Percentiles rank a stretch among this genome's conserved stretches.
Evolutionary conservation across 2,797 vertebrate genomes (phyloP).

Genomic region (Tympanoctomys barrerae): DNA sequence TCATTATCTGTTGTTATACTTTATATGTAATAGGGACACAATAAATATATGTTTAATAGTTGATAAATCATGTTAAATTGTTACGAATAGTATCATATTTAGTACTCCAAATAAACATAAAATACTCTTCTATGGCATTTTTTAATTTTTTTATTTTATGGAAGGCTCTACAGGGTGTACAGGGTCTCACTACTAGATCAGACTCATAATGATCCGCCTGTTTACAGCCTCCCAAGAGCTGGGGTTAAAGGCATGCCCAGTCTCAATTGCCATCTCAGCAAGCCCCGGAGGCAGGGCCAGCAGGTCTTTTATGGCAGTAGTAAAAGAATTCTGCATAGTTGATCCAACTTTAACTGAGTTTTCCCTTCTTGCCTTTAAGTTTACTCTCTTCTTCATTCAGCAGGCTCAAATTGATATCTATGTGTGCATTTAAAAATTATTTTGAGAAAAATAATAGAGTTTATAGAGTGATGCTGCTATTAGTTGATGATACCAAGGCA

Average conservation of each 20-base stretch:
- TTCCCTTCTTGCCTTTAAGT: not conserved
- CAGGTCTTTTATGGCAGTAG: not conserved
- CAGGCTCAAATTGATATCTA: not conserved
- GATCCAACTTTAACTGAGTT: constrained; percentile 12
- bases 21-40: not conserved
- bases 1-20: not conserved
- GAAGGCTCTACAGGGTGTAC: too few species aligned
- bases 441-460: constrained; percentile 35
- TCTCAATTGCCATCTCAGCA: too few species aligned
- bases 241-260: too few species aligned
- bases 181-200: too few species aligned
- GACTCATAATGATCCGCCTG: too few species aligned
- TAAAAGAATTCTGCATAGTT: constrained; percentile 45
- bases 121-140: not conserved
- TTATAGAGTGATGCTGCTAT: constrained; percentile 53
- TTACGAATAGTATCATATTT: not conserved
- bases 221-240: too few species aligned
- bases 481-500: constrained; percentile 63
- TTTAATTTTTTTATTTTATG: too few species aligned
- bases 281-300: too few species aligned
- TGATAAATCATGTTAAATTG: constrained; percentile 29
- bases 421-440: constrained; percentile 34
- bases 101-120: constrained; percentile 1
- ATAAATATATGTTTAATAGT: constrained; percentile 52
- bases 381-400: not conserved